phyloP scores from a whole-genome alignment of 2,113 vertebrate genomes.

The Sylvia atricapilla region DNA sequence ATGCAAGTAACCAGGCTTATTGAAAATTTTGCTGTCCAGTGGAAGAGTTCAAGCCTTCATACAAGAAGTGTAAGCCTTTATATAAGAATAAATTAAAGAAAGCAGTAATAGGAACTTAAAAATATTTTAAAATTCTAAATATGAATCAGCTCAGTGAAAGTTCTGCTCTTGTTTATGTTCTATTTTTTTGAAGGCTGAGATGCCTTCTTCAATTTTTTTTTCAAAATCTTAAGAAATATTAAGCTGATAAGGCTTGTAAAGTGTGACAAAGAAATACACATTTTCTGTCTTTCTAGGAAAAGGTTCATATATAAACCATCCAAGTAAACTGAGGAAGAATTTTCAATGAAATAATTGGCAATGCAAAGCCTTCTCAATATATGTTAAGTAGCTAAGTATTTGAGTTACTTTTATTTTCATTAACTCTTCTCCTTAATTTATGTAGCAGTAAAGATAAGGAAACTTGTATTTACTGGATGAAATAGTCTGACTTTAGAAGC shows the following conservation, averaged over 20 bases:
- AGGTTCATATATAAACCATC: background rate
- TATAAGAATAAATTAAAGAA: background rate
- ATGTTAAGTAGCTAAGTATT: background rate
- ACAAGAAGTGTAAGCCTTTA: background rate
- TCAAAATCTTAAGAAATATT: background rate
- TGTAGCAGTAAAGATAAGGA: background rate
- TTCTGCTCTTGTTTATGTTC: background rate
- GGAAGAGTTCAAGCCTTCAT: background rate
- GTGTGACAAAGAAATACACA: background rate
- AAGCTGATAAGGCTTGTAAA: background rate
- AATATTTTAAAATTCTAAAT: background rate
- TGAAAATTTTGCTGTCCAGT: background rate
- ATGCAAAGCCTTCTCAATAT: background rate
- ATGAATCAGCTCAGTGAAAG: background rate
- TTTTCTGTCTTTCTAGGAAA: background rate
- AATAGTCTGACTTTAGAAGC: background rate
- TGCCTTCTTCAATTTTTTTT: background rate
- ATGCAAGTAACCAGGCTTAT: accelerated
- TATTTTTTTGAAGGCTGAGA: background rate
- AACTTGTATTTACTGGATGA: background rate
- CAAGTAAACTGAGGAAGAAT: background rate
- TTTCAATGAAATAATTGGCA: background rate
- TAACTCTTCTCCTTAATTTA: background rate
- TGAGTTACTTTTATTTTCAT: background rate
- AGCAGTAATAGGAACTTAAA: background rate